Evolutionary conservation across 2,888 invertebrate genomes (phyloP).

Genomic region (Pheosia tremula): DNA sequence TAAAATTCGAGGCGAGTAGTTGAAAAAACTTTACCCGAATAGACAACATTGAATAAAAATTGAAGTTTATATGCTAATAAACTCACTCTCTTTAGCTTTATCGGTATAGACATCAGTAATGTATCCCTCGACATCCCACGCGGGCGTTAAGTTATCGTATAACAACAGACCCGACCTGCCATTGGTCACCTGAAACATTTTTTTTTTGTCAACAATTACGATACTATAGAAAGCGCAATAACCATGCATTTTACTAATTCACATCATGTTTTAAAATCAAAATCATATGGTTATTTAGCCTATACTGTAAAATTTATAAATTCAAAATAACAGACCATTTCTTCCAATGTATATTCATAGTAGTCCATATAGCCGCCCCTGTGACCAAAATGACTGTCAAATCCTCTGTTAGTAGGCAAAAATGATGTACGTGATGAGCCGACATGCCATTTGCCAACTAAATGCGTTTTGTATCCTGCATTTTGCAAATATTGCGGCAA

Average conservation of each 20-base stretch:
- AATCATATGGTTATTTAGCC: too few relatives aligned
- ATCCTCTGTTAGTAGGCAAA: constrained; percentile 90
- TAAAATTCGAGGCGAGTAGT: too few relatives aligned
- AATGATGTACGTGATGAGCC: constrained; percentile 82
- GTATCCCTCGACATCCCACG: constrained; percentile 86
- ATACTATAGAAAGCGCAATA: too few relatives aligned
- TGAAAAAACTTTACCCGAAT: too few relatives aligned
- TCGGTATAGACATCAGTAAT: constrained; percentile 88
- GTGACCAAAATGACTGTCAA: constrained; percentile 93
- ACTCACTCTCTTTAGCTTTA: constrained; percentile 84
- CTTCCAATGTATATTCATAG: constrained; percentile 81
- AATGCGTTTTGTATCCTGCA: constrained; percentile 89
- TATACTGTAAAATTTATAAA: too few relatives aligned
- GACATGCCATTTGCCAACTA: constrained; percentile 93
- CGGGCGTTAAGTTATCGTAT: constrained; percentile 75
- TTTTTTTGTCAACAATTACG: too few relatives aligned
- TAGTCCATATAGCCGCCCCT: constrained; percentile 93
- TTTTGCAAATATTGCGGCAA: constrained; percentile 86
- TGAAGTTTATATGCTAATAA: too few relatives aligned
- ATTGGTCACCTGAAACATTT: constrained; percentile 26
- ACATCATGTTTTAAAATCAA: too few relatives aligned
- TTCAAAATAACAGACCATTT: constrained; percentile 50
- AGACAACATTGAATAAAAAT: too few relatives aligned
- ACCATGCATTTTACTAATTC: too few relatives aligned
- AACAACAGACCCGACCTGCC: constrained; percentile 80